Percentiles rank a stretch among this genome's conserved stretches.
phyloP scores from a whole-genome alignment of 2,888 invertebrate genomes.

The Adineta ricciae region DNA sequence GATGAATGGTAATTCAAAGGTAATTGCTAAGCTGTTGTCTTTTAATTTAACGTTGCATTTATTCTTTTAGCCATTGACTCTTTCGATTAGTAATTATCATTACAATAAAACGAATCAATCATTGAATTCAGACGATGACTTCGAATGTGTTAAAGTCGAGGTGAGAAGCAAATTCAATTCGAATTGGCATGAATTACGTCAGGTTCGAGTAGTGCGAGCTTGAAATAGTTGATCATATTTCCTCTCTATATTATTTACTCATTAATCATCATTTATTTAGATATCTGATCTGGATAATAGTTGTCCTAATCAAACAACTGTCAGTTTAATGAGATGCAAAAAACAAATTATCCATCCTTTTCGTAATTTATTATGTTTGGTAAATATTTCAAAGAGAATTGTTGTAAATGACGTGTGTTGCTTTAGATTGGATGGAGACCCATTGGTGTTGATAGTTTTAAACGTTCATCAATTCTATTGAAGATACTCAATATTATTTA shows the following conservation, averaged over 20 bases:
- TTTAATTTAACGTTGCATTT: too few species aligned
- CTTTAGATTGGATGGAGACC: conserved; percentile 46
- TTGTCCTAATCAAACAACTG: conserved; percentile 41
- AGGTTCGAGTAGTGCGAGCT: neutral
- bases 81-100: neutral
- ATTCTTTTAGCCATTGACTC: neutral
- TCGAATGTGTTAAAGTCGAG: conserved; percentile 12
- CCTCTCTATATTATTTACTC: too few species aligned
- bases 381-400: conserved; percentile 36
- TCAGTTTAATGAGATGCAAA: conserved; percentile 42
- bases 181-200: neutral
- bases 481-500: conserved; percentile 41
- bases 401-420: too few species aligned
- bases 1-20: neutral
- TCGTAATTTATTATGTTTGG: conserved; percentile 42
- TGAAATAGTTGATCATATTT: neutral
- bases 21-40: too few species aligned
- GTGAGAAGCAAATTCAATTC: neutral
- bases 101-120: neutral
- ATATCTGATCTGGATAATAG: conserved; percentile 41
- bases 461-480: conserved; percentile 37
- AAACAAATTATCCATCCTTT: conserved; percentile 42
- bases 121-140: neutral
- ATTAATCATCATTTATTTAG: conserved; percentile 35
- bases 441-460: conserved; percentile 40